Conservation (phyloP, 2,888 invertebrate species). For the Troides helena region DNA sequence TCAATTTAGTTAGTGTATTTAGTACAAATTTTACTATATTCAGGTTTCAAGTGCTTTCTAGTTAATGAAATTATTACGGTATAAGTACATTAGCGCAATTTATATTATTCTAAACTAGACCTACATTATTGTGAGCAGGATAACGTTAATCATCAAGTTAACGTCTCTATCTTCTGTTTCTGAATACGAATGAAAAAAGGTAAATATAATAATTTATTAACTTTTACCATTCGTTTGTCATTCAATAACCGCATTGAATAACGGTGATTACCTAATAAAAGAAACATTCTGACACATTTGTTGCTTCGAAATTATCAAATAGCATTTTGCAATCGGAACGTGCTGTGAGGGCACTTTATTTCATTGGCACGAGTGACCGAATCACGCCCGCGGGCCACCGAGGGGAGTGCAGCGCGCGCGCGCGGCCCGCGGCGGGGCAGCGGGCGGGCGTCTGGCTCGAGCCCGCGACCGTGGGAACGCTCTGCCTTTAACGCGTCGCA, state of each 20-base stretch:
- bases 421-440: constrained; percentile 30
- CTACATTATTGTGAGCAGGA: too few species aligned
- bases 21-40: too few species aligned
- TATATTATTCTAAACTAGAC: too few species aligned
- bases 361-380: constrained; percentile 72
- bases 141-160: too few species aligned
- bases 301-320: constrained; percentile 59
- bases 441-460: constrained; percentile 52
- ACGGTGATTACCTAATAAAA: constrained; percentile 17
- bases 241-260: background rate
- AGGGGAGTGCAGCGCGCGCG: constrained; percentile 38
- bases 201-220: background rate
- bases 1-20: too few species aligned
- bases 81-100: too few species aligned
- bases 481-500: constrained; percentile 79
- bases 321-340: constrained; percentile 75
- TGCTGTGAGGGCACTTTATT: constrained; percentile 74
- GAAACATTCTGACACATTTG: constrained; percentile 54
- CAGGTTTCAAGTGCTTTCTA: too few species aligned
- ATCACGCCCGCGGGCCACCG: constrained; percentile 53
- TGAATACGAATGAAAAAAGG: too few species aligned
- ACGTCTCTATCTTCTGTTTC: too few species aligned
- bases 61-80: too few species aligned
- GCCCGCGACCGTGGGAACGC: constrained; percentile 77
- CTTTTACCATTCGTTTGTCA: background rate